These are phyloP conservation scores for Gambusia yucatana DNA, from an alignment of 2,797 vertebrate species.

Conservation along the genomic window DNA sequence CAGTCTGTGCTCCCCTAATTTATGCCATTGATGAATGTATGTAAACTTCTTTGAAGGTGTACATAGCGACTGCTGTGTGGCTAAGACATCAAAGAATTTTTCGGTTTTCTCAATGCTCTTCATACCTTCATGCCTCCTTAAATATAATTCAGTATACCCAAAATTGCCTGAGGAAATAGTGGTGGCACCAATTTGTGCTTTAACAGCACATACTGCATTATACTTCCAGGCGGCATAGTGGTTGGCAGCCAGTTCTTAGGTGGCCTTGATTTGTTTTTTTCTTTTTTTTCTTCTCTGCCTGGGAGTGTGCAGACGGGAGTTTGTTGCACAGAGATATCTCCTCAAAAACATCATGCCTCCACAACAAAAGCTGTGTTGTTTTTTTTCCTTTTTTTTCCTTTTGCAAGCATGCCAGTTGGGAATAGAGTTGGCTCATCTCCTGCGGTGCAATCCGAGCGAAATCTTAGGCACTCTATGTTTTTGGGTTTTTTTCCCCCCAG, in stretches of 20 bases:
- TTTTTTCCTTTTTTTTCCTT: slow-evolving; percentile 19
- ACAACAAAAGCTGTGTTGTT: slow-evolving; percentile 52
- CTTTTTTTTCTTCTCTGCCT: slow-evolving; percentile 35
- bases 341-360: slow-evolving; percentile 57
- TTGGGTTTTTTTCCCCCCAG: not conserved
- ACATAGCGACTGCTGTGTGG: slow-evolving; percentile 3
- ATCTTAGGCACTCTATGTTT: slow-evolving; percentile 45
- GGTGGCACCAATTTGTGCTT: slow-evolving; percentile 41
- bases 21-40: not conserved
- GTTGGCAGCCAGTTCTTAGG: slow-evolving; percentile 64
- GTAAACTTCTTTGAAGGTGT: not conserved
- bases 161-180: slow-evolving; percentile 47
- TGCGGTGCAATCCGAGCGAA: slow-evolving; percentile 57
- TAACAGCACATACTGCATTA: slow-evolving; percentile 52
- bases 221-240: slow-evolving; percentile 55
- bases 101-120: slow-evolving; percentile 42
- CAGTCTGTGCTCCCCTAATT: not conserved
- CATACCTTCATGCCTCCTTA: slow-evolving; percentile 44
- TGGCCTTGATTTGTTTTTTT: slow-evolving; percentile 66
- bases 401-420: slow-evolving; percentile 43
- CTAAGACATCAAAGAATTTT: slow-evolving; percentile 29
- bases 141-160: slow-evolving; percentile 51
- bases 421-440: slow-evolving; percentile 55
- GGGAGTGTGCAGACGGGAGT: slow-evolving; percentile 40
- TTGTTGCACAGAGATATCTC: slow-evolving; percentile 61